A percentile compares a stretch with the other conserved stretches of the same genome.
Conservation (phyloP, 1,140 invertebrate genomes). For the Helicoverpa zea region DNA sequence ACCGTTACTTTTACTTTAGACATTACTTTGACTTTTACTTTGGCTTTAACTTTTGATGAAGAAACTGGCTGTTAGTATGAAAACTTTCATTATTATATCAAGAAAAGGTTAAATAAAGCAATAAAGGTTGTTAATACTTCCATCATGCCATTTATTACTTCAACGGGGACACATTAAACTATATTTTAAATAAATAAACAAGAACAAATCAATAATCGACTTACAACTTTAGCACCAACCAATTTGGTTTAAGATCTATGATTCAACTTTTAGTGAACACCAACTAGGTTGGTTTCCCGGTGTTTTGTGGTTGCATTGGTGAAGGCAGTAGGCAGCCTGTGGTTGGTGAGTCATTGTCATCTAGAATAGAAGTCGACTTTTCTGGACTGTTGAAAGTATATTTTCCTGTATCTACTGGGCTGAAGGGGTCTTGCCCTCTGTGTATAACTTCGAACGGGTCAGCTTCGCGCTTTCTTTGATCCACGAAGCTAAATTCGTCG, state of each 20-base stretch:
- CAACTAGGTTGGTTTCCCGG: constrained; percentile 61
- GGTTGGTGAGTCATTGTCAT: constrained; percentile 87
- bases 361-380: constrained; percentile 84
- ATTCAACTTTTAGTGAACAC: constrained; percentile 7
- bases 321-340: constrained; percentile 88
- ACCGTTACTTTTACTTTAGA: no score
- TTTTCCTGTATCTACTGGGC: constrained; percentile 73
- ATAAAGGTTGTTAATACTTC: constrained; percentile 4
- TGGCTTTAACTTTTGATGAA: no score
- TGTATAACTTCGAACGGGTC: constrained; percentile 75
- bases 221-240: constrained; percentile 50
- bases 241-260: constrained; percentile 36
- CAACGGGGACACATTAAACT: constrained; percentile 36
- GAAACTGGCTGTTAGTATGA: no score
- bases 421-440: constrained; percentile 60
- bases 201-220: constrained; percentile 48
- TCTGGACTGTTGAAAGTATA: constrained; percentile 62
- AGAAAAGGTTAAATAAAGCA: no score
- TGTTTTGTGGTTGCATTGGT: constrained; percentile 87
- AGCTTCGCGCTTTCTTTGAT: constrained; percentile 57
- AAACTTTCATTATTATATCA: not conserved
- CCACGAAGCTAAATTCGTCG: constrained; percentile 74
- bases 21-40: no score
- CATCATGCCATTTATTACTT: constrained; percentile 48
- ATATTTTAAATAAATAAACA: constrained; percentile 49